Evolutionary conservation across 1,140 invertebrate genomes (phyloP).

Genomic region (Oryctes rhinoceros): DNA sequence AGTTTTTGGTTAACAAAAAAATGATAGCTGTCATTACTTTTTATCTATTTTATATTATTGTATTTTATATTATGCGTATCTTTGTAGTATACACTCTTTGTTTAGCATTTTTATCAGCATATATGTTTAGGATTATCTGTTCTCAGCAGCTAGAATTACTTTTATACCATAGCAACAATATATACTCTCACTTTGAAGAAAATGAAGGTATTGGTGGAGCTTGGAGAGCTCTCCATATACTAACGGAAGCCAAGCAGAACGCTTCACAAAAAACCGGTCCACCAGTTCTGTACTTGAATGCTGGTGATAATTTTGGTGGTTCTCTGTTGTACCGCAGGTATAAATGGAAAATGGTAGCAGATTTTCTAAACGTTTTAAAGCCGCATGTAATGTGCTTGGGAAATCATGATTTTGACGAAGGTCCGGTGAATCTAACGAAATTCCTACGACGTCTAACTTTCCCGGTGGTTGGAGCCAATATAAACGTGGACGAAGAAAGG

Average conservation of each 20-base stretch:
- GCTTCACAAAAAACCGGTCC: conserved; percentile 63
- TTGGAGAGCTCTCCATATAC: conserved; percentile 74
- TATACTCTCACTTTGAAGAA: conserved; percentile 86
- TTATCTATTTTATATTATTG: no score
- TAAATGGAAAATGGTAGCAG: conserved; percentile 77
- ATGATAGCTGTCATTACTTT: no score
- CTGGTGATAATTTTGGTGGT: conserved; percentile 90
- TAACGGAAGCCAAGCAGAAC: conserved; percentile 62
- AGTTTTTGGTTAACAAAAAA: no score
- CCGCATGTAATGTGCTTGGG: conserved; percentile 89
- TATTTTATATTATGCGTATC: neutral
- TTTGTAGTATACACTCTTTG: neutral
- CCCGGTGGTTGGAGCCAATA: conserved; percentile 82
- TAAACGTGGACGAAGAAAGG: conserved; percentile 67
- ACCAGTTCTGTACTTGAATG: conserved; percentile 80
- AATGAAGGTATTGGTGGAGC: conserved; percentile 73
- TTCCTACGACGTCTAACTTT: conserved; percentile 77
- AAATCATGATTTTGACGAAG: conserved; percentile 94
- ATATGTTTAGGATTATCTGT: neutral
- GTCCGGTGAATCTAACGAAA: conserved; percentile 75
- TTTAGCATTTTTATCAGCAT: neutral
- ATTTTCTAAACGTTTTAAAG: conserved; percentile 78
- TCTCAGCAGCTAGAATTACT: conserved; percentile 64
- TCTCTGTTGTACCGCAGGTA: conserved; percentile 82
- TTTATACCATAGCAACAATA: conserved; percentile 89